Evolutionary conservation across 2,113 vertebrate genomes (phyloP).

Genomic region (Nerophis ophidion): DNA sequence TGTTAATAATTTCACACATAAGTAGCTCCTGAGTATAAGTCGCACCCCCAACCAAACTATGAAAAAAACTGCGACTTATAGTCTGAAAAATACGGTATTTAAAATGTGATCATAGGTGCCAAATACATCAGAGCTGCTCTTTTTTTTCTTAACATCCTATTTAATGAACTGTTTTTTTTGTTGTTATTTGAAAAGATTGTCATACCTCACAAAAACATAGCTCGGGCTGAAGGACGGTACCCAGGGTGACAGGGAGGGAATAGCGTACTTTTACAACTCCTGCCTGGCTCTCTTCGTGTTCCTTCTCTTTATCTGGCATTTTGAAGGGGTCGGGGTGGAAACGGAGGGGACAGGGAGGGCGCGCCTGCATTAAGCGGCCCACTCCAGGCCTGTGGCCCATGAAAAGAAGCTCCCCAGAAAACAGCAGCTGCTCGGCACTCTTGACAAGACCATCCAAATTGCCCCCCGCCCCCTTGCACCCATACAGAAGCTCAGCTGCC

Average conservation of each 20-base stretch:
- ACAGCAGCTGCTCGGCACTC: conserved; percentile 72
- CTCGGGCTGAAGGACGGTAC: conserved; percentile 15
- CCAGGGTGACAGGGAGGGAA: conserved; percentile 14
- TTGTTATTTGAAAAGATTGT: conserved; percentile 25
- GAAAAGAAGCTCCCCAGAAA: conserved; percentile 58
- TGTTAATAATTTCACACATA: too few species aligned
- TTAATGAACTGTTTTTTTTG: conserved; percentile 41
- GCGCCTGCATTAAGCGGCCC: conserved; percentile 51
- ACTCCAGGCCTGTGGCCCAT: conserved; percentile 59
- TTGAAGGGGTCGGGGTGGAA: conserved; percentile 18
- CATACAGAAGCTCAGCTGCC: conserved; percentile 71
- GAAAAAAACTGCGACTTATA: too few species aligned
- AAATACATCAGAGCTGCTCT: conserved; percentile 36
- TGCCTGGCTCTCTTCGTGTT: conserved; percentile 35
- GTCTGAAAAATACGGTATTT: too few species aligned
- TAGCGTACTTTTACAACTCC: conserved; percentile 15
- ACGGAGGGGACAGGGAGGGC: conserved; percentile 3
- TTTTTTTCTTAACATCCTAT: conserved; percentile 32
- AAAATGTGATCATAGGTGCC: conserved; percentile 46
- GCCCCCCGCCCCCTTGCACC: conserved; percentile 36
- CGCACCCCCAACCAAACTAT: too few species aligned
- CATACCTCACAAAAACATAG: conserved; percentile 52
- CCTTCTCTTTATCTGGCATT: conserved; percentile 42
- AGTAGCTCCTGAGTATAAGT: too few species aligned
- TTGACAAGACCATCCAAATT: conserved; percentile 71